Conservation (phyloP, 2,113 vertebrate genomes). For the Epinephelus fuscoguttatus region DNA sequence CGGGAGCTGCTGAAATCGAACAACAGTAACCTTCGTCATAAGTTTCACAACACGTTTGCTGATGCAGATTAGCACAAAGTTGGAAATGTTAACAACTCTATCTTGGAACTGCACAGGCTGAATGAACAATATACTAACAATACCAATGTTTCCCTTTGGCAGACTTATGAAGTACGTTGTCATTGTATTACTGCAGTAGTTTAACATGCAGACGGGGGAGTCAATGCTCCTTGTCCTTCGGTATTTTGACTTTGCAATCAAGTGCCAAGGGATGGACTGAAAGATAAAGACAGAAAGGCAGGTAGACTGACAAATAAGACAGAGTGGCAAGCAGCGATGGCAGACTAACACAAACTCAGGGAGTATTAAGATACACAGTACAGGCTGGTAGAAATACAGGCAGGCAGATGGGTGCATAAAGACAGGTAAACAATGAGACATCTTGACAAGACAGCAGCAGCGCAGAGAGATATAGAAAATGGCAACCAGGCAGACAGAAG, state of each 20-base stretch:
- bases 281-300: constrained; percentile 41
- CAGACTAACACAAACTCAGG: constrained; percentile 25
- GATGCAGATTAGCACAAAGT: constrained; percentile 26
- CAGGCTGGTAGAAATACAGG: constrained; percentile 47
- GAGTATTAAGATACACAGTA: constrained; percentile 32
- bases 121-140: constrained; percentile 41
- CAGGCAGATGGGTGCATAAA: constrained; percentile 54
- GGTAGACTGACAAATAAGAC: constrained; percentile 39
- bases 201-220: constrained; percentile 64
- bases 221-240: constrained; percentile 43
- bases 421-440: constrained; percentile 57
- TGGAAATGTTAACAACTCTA: constrained; percentile 25
- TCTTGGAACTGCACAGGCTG: constrained; percentile 22
- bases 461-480: constrained; percentile 32
- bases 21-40: constrained; percentile 18
- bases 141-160: constrained; percentile 25
- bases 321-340: constrained; percentile 17
- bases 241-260: constrained; percentile 69
- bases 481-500: constrained; percentile 13
- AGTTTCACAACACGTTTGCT: constrained; percentile 39
- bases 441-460: constrained; percentile 44
- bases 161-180: constrained; percentile 21
- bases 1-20: constrained; percentile 24
- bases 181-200: constrained; percentile 42
- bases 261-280: constrained; percentile 50